Base-by-base conservation (phyloP, 2,888 invertebrate genomes). In the Sinohyriopsis cumingii region DNA sequence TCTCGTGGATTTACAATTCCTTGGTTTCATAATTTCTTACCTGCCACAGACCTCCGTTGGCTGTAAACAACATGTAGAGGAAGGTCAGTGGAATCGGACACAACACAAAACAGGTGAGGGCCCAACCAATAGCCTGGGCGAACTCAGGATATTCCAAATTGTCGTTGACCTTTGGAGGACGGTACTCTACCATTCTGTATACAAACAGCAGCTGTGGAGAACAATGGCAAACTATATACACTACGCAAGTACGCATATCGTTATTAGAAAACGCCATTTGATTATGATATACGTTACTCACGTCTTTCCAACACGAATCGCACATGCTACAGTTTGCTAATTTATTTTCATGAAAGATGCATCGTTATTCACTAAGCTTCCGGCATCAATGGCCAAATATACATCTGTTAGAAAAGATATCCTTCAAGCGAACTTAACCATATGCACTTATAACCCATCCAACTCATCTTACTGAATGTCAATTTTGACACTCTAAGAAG, bases 81-180 rank as follows among this genome's bases (percentile, higher is more conserved):
- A 84, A 84, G 62, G 76, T 81, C 5, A 82, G 33, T 9, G 85
- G 84, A 7, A 86, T 81, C 0, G 86, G 86, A 22, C 76, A 65
- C 53, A 86, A 69, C 2, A 82, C 84, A 6, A 82, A 5, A n/a
- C 33, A 65, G 1, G 82, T 73, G 5, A 86, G 55, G 0, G 69
- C 62, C 84, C 85, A 86, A 25, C 85, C 86, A 54, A 84, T 80
- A 5, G 63, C 67, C 71, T 85, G 86, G 4, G 84, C 85, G 65
- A 81, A 84, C 55, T 72, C 28, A 3, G 84, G 85, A 73, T 75
- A 86, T 0, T 73, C 72, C 0, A 73, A 74, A 15, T 63, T 76
- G 9, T 78, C 71, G 9, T 69, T 74, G 53, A 85, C 83, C 15
- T 62, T 65, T 5, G 83, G 84, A 1, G 83, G 77, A 9, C 63